Evolutionary conservation across 2,888 invertebrate genomes (phyloP).

Genomic region (Cyclophora punctaria): DNA sequence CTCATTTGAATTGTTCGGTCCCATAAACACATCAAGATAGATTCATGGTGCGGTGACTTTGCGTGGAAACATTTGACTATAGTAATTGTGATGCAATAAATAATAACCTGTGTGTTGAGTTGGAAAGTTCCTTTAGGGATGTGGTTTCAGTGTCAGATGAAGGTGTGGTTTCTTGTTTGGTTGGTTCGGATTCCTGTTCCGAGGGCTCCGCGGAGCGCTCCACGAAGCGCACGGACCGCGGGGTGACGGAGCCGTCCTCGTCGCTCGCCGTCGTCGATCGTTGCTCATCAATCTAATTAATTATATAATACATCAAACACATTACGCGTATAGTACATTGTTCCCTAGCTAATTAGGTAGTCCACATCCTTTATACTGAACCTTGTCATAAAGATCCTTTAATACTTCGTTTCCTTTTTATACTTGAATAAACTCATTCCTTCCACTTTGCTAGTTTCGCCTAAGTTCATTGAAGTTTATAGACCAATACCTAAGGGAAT

Average conservation of each 20-base stretch:
- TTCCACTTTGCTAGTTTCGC: too few relatives aligned
- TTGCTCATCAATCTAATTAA: conserved; percentile 52
- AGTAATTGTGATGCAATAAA: background rate
- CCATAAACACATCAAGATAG: background rate
- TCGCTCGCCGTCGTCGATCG: conserved; percentile 68
- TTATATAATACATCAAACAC: too few relatives aligned
- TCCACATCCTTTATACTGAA: too few relatives aligned
- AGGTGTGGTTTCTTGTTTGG: conserved; percentile 26
- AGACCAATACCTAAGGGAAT: too few relatives aligned
- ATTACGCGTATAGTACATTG: too few relatives aligned
- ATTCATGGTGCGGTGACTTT: background rate
- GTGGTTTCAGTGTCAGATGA: conserved; percentile 29
- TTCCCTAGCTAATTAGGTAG: too few relatives aligned
- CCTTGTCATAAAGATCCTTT: too few relatives aligned
- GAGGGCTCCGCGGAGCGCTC: conserved; percentile 59
- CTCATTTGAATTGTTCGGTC: background rate
- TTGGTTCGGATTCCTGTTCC: conserved; percentile 45
- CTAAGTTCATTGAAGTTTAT: too few relatives aligned
- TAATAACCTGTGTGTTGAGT: conserved; percentile 39
- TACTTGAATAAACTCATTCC: too few relatives aligned
- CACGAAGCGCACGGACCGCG: conserved; percentile 80
- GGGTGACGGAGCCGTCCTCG: conserved; percentile 74
- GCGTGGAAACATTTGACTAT: background rate
- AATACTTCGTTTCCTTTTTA: too few relatives aligned
- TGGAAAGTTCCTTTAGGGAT: conserved; percentile 36